Conservation (phyloP, 2,888 invertebrate species). For the Nephrotoma appendiculata region DNA sequence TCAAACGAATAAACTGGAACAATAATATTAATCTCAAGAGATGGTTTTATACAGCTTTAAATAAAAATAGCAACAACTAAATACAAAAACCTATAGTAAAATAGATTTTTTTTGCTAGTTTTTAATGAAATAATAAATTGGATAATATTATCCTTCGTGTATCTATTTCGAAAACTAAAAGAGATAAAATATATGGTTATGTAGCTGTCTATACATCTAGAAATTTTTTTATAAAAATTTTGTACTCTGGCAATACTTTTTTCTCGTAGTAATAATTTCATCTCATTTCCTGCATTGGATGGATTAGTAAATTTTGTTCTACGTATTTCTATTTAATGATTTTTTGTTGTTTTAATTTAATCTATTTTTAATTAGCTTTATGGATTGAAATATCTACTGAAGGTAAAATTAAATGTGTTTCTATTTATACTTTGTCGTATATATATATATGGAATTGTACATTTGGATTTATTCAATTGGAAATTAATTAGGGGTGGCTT, state of each 20-base stretch:
- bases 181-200: not conserved
- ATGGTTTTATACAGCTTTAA: not conserved
- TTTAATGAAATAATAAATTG: not conserved
- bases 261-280: not conserved
- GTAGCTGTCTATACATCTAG: not conserved
- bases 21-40: not conserved
- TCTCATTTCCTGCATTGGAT: not conserved
- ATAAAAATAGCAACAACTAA: not conserved
- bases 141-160: not conserved
- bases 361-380: not conserved
- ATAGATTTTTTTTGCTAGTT: not conserved
- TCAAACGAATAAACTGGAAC: not conserved
- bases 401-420: not conserved
- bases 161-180: not conserved
- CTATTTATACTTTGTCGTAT: not conserved
- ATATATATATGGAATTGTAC: not conserved
- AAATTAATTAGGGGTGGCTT: not conserved
- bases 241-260: not conserved
- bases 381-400: not conserved
- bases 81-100: not conserved
- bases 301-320: not conserved
- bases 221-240: not conserved
- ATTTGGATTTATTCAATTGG: not conserved
- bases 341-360: not conserved
- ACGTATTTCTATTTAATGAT: not conserved